Conservation (phyloP, 2,113 vertebrate species). For the Prolemur simus region DNA sequence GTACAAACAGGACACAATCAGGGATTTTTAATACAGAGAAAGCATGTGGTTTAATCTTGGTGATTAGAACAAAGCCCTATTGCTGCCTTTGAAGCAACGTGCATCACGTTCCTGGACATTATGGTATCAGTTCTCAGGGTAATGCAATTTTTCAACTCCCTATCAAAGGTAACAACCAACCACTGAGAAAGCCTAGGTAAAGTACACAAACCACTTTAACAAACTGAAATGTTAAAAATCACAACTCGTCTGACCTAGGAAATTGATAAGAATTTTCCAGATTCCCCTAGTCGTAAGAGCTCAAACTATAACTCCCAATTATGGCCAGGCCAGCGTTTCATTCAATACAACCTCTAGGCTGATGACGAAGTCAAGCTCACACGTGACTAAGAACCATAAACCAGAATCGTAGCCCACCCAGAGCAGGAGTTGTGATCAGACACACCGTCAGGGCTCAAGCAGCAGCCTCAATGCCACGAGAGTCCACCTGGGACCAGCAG, state of each 20-base stretch:
- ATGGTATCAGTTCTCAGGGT: background rate
- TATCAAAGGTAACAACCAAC: background rate
- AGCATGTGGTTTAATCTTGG: background rate
- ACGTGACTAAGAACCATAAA: background rate
- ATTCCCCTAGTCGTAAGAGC: background rate
- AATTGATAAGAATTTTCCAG: background rate
- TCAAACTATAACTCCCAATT: background rate
- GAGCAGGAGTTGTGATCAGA: background rate
- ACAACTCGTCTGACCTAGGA: background rate
- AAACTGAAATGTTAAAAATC: background rate
- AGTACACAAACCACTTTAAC: background rate
- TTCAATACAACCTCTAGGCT: background rate
- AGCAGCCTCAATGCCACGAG: too few species aligned
- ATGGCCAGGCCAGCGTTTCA: background rate
- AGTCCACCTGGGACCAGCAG: background rate
- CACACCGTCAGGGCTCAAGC: rapidly evolving
- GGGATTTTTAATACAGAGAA: background rate
- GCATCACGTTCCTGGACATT: background rate
- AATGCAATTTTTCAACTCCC: background rate
- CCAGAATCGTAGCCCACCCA: background rate
- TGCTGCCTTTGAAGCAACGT: background rate
- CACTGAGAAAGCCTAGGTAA: background rate
- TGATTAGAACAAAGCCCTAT: background rate
- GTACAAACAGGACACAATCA: background rate
- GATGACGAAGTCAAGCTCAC: background rate